These are phyloP conservation scores for Zygaena filipendulae DNA, from an alignment of 2,888 invertebrate species.

Conservation along the genomic window DNA sequence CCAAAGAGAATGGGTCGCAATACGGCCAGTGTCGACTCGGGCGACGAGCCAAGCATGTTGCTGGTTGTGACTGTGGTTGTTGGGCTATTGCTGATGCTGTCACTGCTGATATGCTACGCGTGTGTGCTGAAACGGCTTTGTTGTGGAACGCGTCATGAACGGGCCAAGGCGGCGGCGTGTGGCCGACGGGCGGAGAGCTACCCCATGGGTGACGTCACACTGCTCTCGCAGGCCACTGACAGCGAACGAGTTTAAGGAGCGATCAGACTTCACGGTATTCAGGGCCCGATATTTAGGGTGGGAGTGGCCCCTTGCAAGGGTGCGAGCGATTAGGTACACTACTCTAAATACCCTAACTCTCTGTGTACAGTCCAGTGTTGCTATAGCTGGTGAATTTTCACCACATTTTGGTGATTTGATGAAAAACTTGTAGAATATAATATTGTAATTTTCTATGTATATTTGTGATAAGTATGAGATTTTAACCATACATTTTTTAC, in stretches of 20 bases:
- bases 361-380: too few species aligned
- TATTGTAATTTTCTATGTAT: too few species aligned
- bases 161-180: conserved; percentile 45
- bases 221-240: conserved; percentile 72
- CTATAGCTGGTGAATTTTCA: too few species aligned
- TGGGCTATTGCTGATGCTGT: conserved; percentile 70
- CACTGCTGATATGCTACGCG: conserved; percentile 73
- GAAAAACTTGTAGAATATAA: too few species aligned
- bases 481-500: too few species aligned
- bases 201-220: conserved; percentile 70
- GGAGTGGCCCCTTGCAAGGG: too few species aligned
- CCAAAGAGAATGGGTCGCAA: conserved; percentile 61
- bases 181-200: conserved; percentile 59
- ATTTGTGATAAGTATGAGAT: too few species aligned
- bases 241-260: conserved; percentile 55
- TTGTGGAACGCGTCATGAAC: conserved; percentile 63
- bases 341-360: too few species aligned
- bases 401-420: too few species aligned
- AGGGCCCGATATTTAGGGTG: too few species aligned
- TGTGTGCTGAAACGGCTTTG: conserved; percentile 73
- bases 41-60: conserved; percentile 68
- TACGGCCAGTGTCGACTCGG: conserved; percentile 44
- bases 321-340: too few species aligned
- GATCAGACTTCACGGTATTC: too few species aligned
- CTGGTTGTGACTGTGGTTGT: conserved; percentile 70